phyloP scores from a whole-genome alignment of 2,888 invertebrate genomes.

The Xestoiulus laeticollis region DNA sequence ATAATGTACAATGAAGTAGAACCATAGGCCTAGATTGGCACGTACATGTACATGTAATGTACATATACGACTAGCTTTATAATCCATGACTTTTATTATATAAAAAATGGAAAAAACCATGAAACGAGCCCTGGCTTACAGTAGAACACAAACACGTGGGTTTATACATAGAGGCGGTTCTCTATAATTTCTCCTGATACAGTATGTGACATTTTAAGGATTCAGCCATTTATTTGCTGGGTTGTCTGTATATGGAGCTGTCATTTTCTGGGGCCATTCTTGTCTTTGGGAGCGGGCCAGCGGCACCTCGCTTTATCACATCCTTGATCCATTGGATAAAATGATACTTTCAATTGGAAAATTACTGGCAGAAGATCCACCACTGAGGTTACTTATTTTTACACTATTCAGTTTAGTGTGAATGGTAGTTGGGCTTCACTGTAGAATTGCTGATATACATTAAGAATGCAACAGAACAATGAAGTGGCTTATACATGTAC shows the following conservation, averaged over 20 bases:
- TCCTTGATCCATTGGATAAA: background rate
- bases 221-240: background rate
- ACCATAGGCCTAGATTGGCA: background rate
- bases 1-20: background rate
- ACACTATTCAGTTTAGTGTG: constrained; percentile 3
- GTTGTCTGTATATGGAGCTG: background rate
- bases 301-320: background rate
- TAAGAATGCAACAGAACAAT: background rate
- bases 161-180: constrained; percentile 9
- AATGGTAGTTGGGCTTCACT: background rate
- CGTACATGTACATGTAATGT: no score
- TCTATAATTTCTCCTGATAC: background rate
- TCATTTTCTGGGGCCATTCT: background rate
- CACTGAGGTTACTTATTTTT: background rate
- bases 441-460: background rate
- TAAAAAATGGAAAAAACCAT: background rate
- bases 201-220: background rate
- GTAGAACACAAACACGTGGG: background rate
- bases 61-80: background rate
- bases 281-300: background rate
- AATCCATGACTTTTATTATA: background rate
- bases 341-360: background rate
- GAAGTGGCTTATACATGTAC: no score
- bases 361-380: constrained; percentile 9
- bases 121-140: background rate